Evolutionary conservation across 1,140 invertebrate species (phyloP).

Genomic region (Trichonephila clavipes): DNA sequence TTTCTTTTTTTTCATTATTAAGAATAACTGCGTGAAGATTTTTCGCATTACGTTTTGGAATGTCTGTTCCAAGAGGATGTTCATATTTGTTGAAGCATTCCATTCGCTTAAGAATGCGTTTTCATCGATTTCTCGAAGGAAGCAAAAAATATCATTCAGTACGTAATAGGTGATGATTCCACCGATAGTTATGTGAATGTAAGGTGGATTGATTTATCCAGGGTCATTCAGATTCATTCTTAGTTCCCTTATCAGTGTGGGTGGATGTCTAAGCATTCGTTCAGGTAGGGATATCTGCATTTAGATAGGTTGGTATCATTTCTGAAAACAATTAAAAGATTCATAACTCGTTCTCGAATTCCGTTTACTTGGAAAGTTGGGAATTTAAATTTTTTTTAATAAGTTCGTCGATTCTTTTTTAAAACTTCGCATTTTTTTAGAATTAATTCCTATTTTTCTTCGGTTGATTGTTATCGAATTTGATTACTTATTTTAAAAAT

Average conservation of each 20-base stretch:
- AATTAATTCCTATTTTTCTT: no score
- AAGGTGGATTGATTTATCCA: neutral
- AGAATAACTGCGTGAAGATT: neutral
- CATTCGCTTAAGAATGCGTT: conserved; percentile 1
- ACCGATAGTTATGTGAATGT: neutral
- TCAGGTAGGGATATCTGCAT: neutral
- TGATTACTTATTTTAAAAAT: no score
- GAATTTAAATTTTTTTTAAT: no score
- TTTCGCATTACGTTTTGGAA: conserved; percentile 1
- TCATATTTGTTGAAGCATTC: conserved; percentile 29
- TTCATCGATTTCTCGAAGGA: neutral
- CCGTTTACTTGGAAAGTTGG: no score
- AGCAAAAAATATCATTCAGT: neutral
- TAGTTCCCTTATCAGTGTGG: neutral
- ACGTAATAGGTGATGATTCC: neutral
- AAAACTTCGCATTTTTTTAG: no score
- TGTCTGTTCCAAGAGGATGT: neutral
- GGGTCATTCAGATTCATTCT: neutral
- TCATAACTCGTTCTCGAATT: neutral
- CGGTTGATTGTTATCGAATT: no score
- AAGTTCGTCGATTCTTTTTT: no score
- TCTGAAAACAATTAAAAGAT: neutral
- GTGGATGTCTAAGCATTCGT: neutral
- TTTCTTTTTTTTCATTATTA: neutral
- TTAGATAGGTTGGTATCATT: neutral